phyloP scores from a whole-genome alignment of 2,113 vertebrate species.

The Mesocricetus auratus region DNA sequence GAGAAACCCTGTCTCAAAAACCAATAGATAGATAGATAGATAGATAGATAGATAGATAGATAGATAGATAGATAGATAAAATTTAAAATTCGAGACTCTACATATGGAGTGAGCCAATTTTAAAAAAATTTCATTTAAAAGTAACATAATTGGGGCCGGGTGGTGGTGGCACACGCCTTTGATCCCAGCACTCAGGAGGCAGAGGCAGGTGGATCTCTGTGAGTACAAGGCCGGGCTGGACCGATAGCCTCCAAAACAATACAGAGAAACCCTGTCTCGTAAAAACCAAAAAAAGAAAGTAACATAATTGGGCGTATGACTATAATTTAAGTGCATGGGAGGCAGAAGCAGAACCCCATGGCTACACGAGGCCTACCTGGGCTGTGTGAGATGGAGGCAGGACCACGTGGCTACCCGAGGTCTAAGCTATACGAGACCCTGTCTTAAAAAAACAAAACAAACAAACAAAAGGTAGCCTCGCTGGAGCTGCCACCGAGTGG shows the following conservation, averaged over 20 bases:
- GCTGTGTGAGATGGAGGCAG: background rate
- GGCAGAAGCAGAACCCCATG: background rate
- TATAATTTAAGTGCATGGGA: background rate
- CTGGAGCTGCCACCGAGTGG: background rate
- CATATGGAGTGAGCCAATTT: background rate
- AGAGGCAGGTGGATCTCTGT: too few relatives aligned
- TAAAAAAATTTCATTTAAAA: too few relatives aligned
- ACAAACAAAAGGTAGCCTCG: background rate
- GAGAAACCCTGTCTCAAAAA: background rate
- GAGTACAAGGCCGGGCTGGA: too few relatives aligned
- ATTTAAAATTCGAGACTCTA: background rate
- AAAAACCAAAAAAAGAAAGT: too few relatives aligned
- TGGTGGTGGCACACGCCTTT: too few relatives aligned
- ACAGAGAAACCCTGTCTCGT: too few relatives aligned
- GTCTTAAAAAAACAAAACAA: background rate
- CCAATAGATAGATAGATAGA: background rate
- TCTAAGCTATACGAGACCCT: background rate
- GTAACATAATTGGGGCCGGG: too few relatives aligned
- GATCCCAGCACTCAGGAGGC: too few relatives aligned
- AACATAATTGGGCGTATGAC: background rate
- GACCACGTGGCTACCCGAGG: background rate
- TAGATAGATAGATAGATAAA: background rate
- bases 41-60: background rate
- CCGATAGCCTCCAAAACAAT: too few relatives aligned
- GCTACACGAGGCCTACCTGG: background rate